phyloP scores from a whole-genome alignment of 2,113 vertebrate genomes.

The Cepphus grylle region DNA sequence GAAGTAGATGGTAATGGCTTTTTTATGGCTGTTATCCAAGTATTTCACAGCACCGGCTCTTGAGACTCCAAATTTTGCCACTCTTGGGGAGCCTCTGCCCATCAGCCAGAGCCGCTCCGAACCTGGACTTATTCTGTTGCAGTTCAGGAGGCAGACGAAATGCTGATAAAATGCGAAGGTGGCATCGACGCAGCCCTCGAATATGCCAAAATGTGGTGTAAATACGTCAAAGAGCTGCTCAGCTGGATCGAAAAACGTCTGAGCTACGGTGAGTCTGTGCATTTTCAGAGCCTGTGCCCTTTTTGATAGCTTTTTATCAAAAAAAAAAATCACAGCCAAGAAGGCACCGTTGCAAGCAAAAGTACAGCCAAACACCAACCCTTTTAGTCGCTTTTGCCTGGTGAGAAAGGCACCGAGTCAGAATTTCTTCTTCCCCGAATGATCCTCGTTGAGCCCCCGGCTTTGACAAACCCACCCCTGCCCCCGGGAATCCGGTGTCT shows the following conservation, averaged over 20 bases:
- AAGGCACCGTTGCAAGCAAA: neutral
- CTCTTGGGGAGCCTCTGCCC: neutral
- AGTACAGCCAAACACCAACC: fast-evolving
- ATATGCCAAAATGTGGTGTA: conserved; percentile 91
- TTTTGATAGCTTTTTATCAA: fast-evolving
- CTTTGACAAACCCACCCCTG: neutral
- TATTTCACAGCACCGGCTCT: neutral
- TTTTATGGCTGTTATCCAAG: neutral
- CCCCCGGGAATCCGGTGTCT: fast-evolving
- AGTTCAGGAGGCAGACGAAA: conserved; percentile 85
- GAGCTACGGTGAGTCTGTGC: conserved; percentile 74
- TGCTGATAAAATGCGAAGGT: conserved; percentile 79
- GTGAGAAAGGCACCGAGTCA: neutral
- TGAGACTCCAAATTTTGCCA: neutral
- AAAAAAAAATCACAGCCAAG: neutral
- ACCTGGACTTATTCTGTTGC: conserved; percentile 34
- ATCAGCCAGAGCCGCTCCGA: neutral
- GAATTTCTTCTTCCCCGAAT: neutral
- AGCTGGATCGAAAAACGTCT: conserved; percentile 90
- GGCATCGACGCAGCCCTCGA: conserved; percentile 87
- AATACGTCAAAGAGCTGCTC: conserved; percentile 90
- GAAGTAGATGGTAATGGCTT: neutral
- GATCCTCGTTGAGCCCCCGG: too few relatives aligned
- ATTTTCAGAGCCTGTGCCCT: fast-evolving
- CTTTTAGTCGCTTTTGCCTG: neutral